phyloP scores from a whole-genome alignment of 2,888 invertebrate species.

The Agonopterix alstromeriana region DNA sequence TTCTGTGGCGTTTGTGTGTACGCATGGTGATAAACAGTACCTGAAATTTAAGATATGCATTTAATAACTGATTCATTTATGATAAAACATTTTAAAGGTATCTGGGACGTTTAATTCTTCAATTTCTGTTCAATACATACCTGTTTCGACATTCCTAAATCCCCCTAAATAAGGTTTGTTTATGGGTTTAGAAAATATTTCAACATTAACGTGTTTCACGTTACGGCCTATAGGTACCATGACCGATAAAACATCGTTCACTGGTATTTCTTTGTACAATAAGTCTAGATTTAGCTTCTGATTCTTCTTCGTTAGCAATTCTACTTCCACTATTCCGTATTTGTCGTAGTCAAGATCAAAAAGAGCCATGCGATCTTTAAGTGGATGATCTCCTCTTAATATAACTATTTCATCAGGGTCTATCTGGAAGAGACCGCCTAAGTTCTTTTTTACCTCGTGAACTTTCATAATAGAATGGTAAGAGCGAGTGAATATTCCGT shows the following conservation, averaged over 20 bases:
- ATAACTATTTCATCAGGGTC: slow-evolving; percentile 67
- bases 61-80: too few species aligned
- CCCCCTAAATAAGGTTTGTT: slow-evolving; percentile 89
- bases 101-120: too few species aligned
- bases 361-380: slow-evolving; percentile 60
- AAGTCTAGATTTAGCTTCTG: slow-evolving; percentile 55
- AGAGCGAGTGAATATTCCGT: slow-evolving; percentile 65
- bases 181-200: slow-evolving; percentile 68
- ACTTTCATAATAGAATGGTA: slow-evolving; percentile 72
- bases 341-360: slow-evolving; percentile 65
- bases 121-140: slow-evolving; percentile 30
- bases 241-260: slow-evolving; percentile 63
- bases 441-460: slow-evolving; percentile 77
- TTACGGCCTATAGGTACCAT: slow-evolving; percentile 55
- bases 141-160: slow-evolving; percentile 83
- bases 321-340: slow-evolving; percentile 66
- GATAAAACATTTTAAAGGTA: too few species aligned
- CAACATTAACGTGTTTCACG: slow-evolving; percentile 61
- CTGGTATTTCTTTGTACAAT: slow-evolving; percentile 57
- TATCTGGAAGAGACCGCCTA: slow-evolving; percentile 76
- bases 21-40: slow-evolving; percentile 86
- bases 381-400: slow-evolving; percentile 54
- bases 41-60: slow-evolving; percentile 25
- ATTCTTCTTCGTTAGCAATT: slow-evolving; percentile 57
- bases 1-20: slow-evolving; percentile 87